Percentiles rank a stretch among this genome's conserved stretches.
These are phyloP conservation scores for Tinea trinotella DNA, from an alignment of 2,888 invertebrate species.

Conservation along the genomic window DNA sequence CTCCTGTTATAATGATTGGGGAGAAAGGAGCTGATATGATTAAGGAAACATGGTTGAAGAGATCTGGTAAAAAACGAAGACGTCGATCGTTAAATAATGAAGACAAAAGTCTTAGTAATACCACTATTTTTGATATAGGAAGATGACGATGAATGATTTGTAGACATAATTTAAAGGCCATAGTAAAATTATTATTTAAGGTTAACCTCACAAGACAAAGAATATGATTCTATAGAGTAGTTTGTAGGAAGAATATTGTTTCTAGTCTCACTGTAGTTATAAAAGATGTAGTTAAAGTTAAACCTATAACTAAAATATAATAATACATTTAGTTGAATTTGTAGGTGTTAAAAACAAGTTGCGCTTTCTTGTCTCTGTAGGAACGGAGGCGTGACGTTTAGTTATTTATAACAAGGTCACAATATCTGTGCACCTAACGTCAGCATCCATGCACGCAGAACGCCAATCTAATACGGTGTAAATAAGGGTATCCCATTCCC, in stretches of 20 bases:
- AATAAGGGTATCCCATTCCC: no score
- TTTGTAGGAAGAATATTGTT: neutral
- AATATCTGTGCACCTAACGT: no score
- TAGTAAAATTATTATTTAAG: neutral
- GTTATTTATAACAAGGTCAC: no score
- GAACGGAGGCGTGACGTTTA: no score
- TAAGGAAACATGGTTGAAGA: conserved; percentile 77
- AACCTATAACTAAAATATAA: no score
- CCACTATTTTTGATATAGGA: conserved; percentile 33
- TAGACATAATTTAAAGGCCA: neutral
- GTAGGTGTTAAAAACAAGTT: no score
- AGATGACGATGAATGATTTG: conserved; percentile 38
- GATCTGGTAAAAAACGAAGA: conserved; percentile 32
- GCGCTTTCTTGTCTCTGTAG: no score
- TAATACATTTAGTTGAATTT: no score
- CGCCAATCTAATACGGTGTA: no score
- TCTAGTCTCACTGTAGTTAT: neutral
- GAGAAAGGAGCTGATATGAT: conserved; percentile 90
- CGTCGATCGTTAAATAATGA: conserved; percentile 32
- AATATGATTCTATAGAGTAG: neutral
- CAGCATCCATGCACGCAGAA: no score
- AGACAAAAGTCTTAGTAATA: conserved; percentile 16
- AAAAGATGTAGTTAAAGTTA: neutral
- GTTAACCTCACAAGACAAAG: conserved; percentile 6
- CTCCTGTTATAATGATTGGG: conserved; percentile 89